A percentile compares a stretch with the other conserved stretches of the same genome.
Conservation (phyloP, 2,888 invertebrate genomes). For the Copidosoma aretas region DNA sequence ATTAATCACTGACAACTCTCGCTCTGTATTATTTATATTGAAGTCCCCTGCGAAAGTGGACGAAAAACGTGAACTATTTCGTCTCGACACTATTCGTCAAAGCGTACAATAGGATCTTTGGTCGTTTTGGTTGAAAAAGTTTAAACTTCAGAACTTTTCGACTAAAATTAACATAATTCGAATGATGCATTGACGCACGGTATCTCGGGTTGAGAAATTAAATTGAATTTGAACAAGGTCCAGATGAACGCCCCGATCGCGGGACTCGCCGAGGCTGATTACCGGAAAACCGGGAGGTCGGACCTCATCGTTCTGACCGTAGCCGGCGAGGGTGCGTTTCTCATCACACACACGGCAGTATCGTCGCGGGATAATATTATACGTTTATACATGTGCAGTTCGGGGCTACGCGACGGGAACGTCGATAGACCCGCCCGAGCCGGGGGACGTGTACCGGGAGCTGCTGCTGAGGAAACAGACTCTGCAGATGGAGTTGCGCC, state of each 20-base stretch:
- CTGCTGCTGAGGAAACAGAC: constrained; percentile 82
- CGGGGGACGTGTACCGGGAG: constrained; percentile 75
- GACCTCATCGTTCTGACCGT: constrained; percentile 83
- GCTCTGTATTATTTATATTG: too few relatives aligned
- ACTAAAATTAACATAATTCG: too few relatives aligned
- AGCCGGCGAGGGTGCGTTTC: constrained; percentile 80
- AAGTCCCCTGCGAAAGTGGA: too few relatives aligned
- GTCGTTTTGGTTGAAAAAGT: too few relatives aligned
- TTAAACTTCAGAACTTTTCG: too few relatives aligned
- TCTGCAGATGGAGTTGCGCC: constrained; percentile 79
- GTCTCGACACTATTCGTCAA: too few relatives aligned
- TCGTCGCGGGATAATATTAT: not conserved
- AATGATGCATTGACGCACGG: too few relatives aligned
- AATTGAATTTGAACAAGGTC: too few relatives aligned
- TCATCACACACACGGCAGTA: not conserved
- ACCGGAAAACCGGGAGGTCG: constrained; percentile 77
- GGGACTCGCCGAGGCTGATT: constrained; percentile 84
- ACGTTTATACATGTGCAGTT: constrained; percentile 58
- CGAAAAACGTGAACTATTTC: too few relatives aligned
- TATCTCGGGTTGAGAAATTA: too few relatives aligned
- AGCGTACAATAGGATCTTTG: too few relatives aligned
- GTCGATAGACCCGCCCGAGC: constrained; percentile 61
- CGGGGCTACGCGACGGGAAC: constrained; percentile 66
- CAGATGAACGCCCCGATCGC: constrained; percentile 74
- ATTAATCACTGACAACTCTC: too few relatives aligned